Evolutionary conservation across 2,888 invertebrate species (phyloP), one percentile per base, ranked within the genome.

Genomic region (Leptopilina drosophilae): DNA sequence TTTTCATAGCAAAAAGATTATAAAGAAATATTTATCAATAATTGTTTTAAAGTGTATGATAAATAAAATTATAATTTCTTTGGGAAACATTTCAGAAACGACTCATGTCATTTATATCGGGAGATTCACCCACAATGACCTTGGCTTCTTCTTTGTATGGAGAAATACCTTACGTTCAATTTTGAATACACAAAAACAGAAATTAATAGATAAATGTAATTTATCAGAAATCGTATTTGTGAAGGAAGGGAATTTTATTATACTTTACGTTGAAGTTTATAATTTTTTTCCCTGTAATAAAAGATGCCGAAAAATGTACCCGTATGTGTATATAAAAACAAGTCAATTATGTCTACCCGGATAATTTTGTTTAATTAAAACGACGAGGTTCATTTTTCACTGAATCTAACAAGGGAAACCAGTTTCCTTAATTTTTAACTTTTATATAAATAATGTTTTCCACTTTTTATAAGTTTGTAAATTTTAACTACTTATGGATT

Each of bases 41-140:
- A 69, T 26, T 26, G 53, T 53, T 69, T 20, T 6, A 26, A 49
- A 53, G 12, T 49, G 20, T 12, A 6, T 5, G 1, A 69, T 49
- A 26, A 49, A 69, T 69, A 26, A 46, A 56, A n/a, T 14, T 9
- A 15, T n/a, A 53, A 33, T 73, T 73, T 56, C 49, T 26, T 69
- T 53, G 20, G 26, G 26, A 26, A 33, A 26, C 53, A 73, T 69
- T 46, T 49, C 49, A 12, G 69, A 69, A 56, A 53, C 53, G 14
- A 56, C 56, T 73, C 20, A 56, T 73, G 26, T 69, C 26, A 14
- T 26, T 20, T 53, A 53, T 53, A 26, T 53, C 46, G 53, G 26
- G 53, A 73, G 73, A 73, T 73, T 73, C 73, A 73, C 73, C 73
- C 12, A 9, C 33, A 73, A 49, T 73, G 53, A 73, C 73, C 53